Percentiles rank a stretch among this genome's conserved stretches.
Conservation (phyloP, 2,888 invertebrate species). For the Rhamphomyia laevipes region DNA sequence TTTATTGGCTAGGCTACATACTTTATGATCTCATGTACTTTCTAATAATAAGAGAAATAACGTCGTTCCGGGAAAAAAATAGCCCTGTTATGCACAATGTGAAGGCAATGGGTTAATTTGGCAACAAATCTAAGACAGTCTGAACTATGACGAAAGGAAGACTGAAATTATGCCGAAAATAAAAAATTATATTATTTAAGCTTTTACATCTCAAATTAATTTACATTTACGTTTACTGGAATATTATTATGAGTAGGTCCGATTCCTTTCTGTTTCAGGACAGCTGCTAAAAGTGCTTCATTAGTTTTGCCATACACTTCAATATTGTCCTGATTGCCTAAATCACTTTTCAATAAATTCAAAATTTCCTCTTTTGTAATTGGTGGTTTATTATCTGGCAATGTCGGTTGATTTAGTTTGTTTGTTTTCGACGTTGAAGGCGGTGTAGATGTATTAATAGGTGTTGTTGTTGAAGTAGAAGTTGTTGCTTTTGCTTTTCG, state of each 20-base stretch:
- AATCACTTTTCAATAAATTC: neutral
- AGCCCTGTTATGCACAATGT: no score
- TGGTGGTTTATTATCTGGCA: neutral
- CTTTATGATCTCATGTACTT: no score
- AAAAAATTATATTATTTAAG: neutral
- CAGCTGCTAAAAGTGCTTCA: conserved; percentile 56
- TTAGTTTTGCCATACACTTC: conserved; percentile 46
- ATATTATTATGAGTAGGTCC: conserved; percentile 46
- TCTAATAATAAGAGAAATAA: no score
- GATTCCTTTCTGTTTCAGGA: conserved; percentile 59
- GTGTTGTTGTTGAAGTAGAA: conserved; percentile 12
- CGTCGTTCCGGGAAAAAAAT: no score
- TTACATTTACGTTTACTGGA: conserved; percentile 23
- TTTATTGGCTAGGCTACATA: no score
- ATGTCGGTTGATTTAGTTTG: conserved; percentile 18
- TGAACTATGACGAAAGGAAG: no score
- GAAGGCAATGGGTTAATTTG: no score
- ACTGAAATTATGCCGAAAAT: no score
- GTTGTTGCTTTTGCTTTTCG: conserved; percentile 13
- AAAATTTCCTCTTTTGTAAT: neutral
- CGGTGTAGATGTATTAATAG: conserved; percentile 18
- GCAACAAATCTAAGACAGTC: no score
- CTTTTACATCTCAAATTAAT: neutral
- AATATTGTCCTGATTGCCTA: neutral
- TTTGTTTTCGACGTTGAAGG: conserved; percentile 19